Evolutionary conservation across 2,888 invertebrate genomes (phyloP).

Genomic region (Xestia c-nigrum): DNA sequence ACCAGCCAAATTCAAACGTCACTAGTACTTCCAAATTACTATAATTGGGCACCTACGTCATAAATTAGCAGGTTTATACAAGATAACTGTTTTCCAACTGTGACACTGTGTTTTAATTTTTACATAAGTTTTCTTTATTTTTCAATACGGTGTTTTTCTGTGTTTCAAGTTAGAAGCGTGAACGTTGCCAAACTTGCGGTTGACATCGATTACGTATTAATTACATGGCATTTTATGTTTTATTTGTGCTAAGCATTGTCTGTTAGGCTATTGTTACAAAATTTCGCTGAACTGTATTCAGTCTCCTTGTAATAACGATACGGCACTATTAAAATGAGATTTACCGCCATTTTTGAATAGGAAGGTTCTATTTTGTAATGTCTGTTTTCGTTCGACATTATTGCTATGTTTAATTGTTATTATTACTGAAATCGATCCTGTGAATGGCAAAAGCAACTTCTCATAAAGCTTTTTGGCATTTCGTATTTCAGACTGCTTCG

Average conservation of each 20-base stretch:
- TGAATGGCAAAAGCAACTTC: background rate
- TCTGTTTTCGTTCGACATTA: background rate
- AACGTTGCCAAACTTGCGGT: conserved; percentile 64
- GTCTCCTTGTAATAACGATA: conserved; percentile 51
- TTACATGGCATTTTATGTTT: conserved; percentile 66
- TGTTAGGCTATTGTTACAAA: conserved; percentile 57
- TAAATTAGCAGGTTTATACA: conserved; percentile 29
- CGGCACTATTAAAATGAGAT: conserved; percentile 58
- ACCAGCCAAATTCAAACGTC: conserved; percentile 57
- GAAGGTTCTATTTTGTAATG: conserved; percentile 10
- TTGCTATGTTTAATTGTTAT: background rate
- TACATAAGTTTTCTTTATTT: conserved; percentile 28
- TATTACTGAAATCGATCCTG: too few species aligned
- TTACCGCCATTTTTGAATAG: conserved; percentile 30
- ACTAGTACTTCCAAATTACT: conserved; percentile 44
- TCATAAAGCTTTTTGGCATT: background rate
- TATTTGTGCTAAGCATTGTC: conserved; percentile 61
- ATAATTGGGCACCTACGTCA: conserved; percentile 42
- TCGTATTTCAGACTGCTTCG: background rate
- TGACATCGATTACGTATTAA: conserved; percentile 74
- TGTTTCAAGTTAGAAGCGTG: conserved; percentile 50
- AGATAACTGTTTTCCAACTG: conserved; percentile 43
- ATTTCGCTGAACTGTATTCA: conserved; percentile 38
- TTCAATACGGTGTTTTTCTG: conserved; percentile 35
- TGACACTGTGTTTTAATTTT: conserved; percentile 39